Base-by-base conservation (phyloP, 1,140 invertebrate genomes). In the Chrysomallon squamiferum region DNA sequence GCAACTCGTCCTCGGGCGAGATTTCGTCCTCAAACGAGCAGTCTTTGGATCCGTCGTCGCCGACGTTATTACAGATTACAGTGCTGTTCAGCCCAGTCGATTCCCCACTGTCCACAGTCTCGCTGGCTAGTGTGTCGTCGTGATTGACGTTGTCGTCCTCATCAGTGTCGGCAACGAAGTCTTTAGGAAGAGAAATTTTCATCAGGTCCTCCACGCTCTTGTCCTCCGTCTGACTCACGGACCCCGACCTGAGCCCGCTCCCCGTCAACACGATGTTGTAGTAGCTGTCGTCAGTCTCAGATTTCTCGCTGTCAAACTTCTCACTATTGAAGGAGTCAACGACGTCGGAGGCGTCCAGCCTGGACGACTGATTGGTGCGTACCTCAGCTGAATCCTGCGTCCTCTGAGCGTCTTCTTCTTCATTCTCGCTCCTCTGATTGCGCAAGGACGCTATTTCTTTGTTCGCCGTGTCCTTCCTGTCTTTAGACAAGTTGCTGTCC, bases 1-100 rank as follows among this genome's bases (percentile, higher is more conserved):
- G 68, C 58, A 87, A 82, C 58, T 89, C 83, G 67, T 88, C 87
- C 29, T 87, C 86, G 9, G 81, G 76, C 5, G 84, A 83, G 30
- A 87, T 75, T 33, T 79, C 76, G 11, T 68, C 67, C 33, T 78
- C 73, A 63, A 76, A 75, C 3, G 66, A 68, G 22, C 60, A 41
- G 13, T 61, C 35, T 18, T 56, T 49, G 47, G 49, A 35, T 11
- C 45, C 18, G 22, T 29, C 61, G 22, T 54, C 38, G 2, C 22
- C 30, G 3, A 59, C 9, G 22, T 57, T 41, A 11, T 69, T 59
- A 43, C 66, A 56, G 20, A 63, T 63, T 47, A 69, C 59, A 2
- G 65, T 65, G 22, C 54, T 65, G 3, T 38, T 72, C 58, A 52
- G 47, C 49, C 32, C 65, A 54, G 15, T 62, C 22, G 11, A 50